A percentile compares a stretch with the other conserved stretches of the same genome.
phyloP scores from a whole-genome alignment of 2,888 invertebrate species.

The Drosophila niveifrons region DNA sequence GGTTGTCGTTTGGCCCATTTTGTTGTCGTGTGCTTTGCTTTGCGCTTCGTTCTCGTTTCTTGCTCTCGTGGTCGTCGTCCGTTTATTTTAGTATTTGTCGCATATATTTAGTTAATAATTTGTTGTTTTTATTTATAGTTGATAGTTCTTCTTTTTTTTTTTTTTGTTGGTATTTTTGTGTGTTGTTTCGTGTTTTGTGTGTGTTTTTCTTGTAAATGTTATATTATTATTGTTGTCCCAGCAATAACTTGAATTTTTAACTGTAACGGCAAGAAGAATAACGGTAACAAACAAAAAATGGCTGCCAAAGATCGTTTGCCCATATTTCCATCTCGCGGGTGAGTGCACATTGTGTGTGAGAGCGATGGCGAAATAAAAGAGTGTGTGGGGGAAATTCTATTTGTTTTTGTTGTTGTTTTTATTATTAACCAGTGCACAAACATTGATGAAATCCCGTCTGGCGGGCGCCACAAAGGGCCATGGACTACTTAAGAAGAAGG shows the following conservation, averaged over 20 bases:
- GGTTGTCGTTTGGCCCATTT: conserved; percentile 63
- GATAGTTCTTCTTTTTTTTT: conserved; percentile 32
- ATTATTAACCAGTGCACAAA: conserved; percentile 92
- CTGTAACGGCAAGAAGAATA: conserved; percentile 12
- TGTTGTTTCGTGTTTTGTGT: conserved; percentile 34
- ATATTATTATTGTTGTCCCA: conserved; percentile 6
- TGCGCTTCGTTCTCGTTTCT: conserved; percentile 47
- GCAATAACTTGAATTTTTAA: conserved; percentile 3
- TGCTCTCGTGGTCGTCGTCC: conserved; percentile 42
- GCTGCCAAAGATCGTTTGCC: conserved; percentile 94
- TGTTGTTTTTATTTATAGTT: conserved; percentile 76
- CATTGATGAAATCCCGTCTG: conserved; percentile 97
- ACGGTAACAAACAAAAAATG: conserved; percentile 86
- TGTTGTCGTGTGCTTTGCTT: conserved; percentile 62
- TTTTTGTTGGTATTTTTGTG: neutral
- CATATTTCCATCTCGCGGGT: conserved; percentile 98
- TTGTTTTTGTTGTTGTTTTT: neutral
- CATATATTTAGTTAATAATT: conserved; percentile 74
- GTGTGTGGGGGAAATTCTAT: neutral
- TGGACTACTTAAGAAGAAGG: conserved; percentile 99
- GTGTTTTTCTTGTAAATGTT: conserved; percentile 25
- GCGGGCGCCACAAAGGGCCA: conserved; percentile 99
- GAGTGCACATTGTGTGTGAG: conserved; percentile 88
- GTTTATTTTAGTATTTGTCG: conserved; percentile 71
- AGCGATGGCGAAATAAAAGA: neutral